Conservation (phyloP, 1,140 invertebrate genomes). For the Pararge aegeria region DNA sequence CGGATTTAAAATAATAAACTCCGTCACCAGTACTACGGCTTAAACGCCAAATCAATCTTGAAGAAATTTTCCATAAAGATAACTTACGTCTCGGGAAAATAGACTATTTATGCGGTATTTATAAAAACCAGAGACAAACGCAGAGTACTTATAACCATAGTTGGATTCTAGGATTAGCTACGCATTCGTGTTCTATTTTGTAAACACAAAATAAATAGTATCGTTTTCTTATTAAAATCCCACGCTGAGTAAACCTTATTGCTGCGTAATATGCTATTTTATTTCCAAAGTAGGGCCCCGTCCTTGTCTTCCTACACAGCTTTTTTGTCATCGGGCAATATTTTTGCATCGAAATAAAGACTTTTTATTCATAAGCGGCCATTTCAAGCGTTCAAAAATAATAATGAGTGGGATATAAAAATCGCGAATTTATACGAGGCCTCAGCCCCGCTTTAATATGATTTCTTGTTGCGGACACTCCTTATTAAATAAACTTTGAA, state of each 20-base stretch:
- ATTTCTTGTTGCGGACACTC: slow-evolving; percentile 62
- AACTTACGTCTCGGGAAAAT: too few relatives aligned
- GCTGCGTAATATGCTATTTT: slow-evolving; percentile 4
- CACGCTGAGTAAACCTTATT: not conserved
- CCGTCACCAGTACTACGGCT: too few relatives aligned
- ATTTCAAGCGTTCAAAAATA: slow-evolving; percentile 57
- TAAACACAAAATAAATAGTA: not conserved
- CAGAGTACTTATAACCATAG: too few relatives aligned
- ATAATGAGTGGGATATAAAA: slow-evolving; percentile 74
- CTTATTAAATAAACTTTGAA: slow-evolving; percentile 74
- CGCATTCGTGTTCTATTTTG: not conserved
- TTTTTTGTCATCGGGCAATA: slow-evolving; percentile 55
- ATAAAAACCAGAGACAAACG: too few relatives aligned
- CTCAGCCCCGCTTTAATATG: slow-evolving; percentile 46
- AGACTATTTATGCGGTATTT: too few relatives aligned
- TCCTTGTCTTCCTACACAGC: slow-evolving; percentile 6
- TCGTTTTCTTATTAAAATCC: not conserved
- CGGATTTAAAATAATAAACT: too few relatives aligned
- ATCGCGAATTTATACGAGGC: slow-evolving; percentile 65
- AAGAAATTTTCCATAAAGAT: too few relatives aligned
- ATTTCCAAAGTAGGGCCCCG: slow-evolving; percentile 6
- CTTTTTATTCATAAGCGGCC: slow-evolving; percentile 69
- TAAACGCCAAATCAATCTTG: too few relatives aligned
- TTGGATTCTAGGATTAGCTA: too few relatives aligned
- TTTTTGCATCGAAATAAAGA: slow-evolving; percentile 70